Evolutionary conservation across 2,888 invertebrate species (phyloP).

Genomic region (Anarsia innoxiella): DNA sequence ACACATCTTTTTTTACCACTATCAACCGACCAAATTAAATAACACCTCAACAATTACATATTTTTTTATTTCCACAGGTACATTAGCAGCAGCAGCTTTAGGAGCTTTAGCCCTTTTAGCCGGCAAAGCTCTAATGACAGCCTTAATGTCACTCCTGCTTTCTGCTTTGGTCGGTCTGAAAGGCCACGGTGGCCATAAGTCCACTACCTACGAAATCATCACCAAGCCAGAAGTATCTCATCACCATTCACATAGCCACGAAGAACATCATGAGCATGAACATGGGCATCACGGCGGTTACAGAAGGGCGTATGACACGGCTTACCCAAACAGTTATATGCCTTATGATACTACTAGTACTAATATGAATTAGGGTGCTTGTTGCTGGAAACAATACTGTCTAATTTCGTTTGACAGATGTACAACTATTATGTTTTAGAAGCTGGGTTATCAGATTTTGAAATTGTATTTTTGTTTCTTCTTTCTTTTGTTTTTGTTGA

Average conservation of each 20-base stretch:
- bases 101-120: constrained; percentile 85
- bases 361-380: constrained; percentile 3
- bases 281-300: constrained; percentile 74
- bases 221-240: constrained; percentile 86
- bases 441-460: no score
- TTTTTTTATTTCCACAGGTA: constrained; percentile 60
- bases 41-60: neutral
- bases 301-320: constrained; percentile 66
- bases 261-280: constrained; percentile 75
- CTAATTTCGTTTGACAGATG: no score
- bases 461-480: no score
- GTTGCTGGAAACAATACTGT: no score
- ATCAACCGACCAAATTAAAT: no score
- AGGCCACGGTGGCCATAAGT: constrained; percentile 79
- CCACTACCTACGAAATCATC: constrained; percentile 88
- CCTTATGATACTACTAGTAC: constrained; percentile 50
- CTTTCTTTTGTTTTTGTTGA: no score
- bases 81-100: constrained; percentile 81
- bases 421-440: no score
- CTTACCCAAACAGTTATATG: constrained; percentile 62
- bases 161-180: constrained; percentile 87
- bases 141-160: constrained; percentile 84
- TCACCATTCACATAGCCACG: constrained; percentile 81
- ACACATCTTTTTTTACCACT: no score
- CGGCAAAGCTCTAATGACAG: constrained; percentile 90